phyloP scores from a whole-genome alignment of 2,113 vertebrate species.

The Prochilodus magdalenae region DNA sequence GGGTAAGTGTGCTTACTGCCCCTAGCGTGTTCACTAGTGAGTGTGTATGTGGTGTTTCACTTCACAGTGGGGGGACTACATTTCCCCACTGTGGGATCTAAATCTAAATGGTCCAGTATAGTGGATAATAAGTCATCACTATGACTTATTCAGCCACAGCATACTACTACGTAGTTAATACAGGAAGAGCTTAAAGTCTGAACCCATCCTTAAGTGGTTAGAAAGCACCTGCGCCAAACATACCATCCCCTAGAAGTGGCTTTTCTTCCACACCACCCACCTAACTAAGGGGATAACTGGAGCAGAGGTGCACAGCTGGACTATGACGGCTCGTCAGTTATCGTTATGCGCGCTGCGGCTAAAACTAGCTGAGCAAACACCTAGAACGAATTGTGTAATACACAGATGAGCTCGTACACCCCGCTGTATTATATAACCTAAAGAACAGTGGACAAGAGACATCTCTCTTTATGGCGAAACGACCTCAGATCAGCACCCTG shows the following conservation, averaged over 20 bases:
- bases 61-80: too few relatives aligned
- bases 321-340: neutral
- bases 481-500: conserved; percentile 14
- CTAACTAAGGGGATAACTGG: neutral
- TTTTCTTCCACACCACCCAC: neutral
- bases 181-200: too few relatives aligned
- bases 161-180: too few relatives aligned
- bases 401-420: neutral
- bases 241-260: neutral
- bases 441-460: neutral
- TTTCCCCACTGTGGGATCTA: too few relatives aligned
- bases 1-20: too few relatives aligned
- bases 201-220: neutral
- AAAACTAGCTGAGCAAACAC: neutral
- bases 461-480: conserved; percentile 3
- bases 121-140: too few relatives aligned
- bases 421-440: neutral
- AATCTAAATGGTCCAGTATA: too few relatives aligned
- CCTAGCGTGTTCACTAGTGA: too few relatives aligned
- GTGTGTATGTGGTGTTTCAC: too few relatives aligned
- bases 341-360: neutral
- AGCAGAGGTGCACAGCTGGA: conserved; percentile 6
- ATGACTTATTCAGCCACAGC: too few relatives aligned
- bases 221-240: neutral
- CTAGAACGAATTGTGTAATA: conserved; percentile 20